Base-by-base conservation (phyloP, 2,113 vertebrate genomes). In the Python bivittatus region DNA sequence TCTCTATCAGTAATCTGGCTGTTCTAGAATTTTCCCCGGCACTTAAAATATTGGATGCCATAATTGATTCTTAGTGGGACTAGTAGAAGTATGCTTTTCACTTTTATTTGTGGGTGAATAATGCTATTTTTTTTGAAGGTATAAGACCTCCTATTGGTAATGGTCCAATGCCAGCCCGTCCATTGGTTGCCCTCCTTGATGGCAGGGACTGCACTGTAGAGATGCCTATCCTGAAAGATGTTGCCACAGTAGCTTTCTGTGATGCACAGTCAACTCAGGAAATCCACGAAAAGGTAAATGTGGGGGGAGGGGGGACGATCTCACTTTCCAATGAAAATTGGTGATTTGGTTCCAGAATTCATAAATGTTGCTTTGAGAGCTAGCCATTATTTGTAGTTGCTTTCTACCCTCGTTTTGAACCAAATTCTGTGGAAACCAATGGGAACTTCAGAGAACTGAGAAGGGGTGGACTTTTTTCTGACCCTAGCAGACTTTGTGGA, bases 181-280 rank as follows among this genome's bases (percentile, higher is more conserved):
- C 98, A 23, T 97, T 99, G 95, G 98, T 99, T 95, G 98, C 98
- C 0, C 98, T 99, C 90, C 96, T 99, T 94, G 98, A 99, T 90
- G 98, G 98, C 91, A 98, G 98, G 2, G 98, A 99, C 94, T 99
- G 98, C 96, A 98, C 98, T 48, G 98, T 99, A 96, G 98, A 99
- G 96, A 99, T 99, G 98, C 98, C 98, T 89, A 98, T 99, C 95
- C 96, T 99, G 93, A 99, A 99, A 96, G 98, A 99, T 95, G 98
- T 99, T 95, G 98, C 98, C 93, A 99, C 98, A 0, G 98, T 99
- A 95, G 98, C 98, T 64, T 99, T 99, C 97, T 99, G 98, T 44
- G 98, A 99, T 64, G 98, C 98, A 93, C 98, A 99, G 96, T 99
- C 98, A 92, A 99, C 98, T 96, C 98, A 99, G 97, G 98, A 99